These are phyloP conservation scores for Siniperca knerii DNA, from an alignment of 2,113 vertebrate species.

Conservation along the genomic window DNA sequence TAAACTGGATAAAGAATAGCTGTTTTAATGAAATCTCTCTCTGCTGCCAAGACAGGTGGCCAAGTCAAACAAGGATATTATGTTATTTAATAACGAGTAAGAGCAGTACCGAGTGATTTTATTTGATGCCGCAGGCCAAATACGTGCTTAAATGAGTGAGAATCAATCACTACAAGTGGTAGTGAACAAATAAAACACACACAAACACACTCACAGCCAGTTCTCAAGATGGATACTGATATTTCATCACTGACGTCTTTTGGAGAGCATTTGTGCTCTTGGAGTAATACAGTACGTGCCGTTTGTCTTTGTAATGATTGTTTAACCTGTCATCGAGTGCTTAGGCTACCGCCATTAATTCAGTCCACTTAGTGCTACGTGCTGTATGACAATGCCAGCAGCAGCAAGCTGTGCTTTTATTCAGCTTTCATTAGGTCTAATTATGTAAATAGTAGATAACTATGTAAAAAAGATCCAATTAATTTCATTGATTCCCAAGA, in stretches of 20 bases:
- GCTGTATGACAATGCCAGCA: slow-evolving; percentile 30
- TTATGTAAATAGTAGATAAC: slow-evolving; percentile 46
- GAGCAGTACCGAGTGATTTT: slow-evolving; percentile 34
- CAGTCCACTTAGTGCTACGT: slow-evolving; percentile 51
- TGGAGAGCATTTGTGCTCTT: slow-evolving; percentile 37
- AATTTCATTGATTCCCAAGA: slow-evolving; percentile 20
- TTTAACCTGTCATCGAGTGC: slow-evolving; percentile 42
- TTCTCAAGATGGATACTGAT: slow-evolving; percentile 61
- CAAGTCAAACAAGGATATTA: slow-evolving; percentile 59
- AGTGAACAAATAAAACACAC: slow-evolving; percentile 26
- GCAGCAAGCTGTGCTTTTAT: slow-evolving; percentile 14
- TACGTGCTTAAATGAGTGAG: slow-evolving; percentile 23
- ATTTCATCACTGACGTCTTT: slow-evolving; percentile 59
- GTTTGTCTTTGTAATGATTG: slow-evolving; percentile 59
- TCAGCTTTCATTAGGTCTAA: slow-evolving; percentile 26
- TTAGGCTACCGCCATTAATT: slow-evolving; percentile 33
- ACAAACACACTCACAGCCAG: slow-evolving; percentile 41
- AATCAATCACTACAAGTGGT: slow-evolving; percentile 44
- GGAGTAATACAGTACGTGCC: slow-evolving; percentile 42
- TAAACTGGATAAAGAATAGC: slow-evolving; percentile 31
- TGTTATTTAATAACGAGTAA: slow-evolving; percentile 54
- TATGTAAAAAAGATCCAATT: slow-evolving; percentile 14
- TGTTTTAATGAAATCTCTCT: slow-evolving; percentile 12
- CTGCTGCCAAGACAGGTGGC: slow-evolving; percentile 36
- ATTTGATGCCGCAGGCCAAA: slow-evolving; percentile 42